phyloP scores from a whole-genome alignment of 2,797 vertebrate genomes.

The Siniperca scherzeri region DNA sequence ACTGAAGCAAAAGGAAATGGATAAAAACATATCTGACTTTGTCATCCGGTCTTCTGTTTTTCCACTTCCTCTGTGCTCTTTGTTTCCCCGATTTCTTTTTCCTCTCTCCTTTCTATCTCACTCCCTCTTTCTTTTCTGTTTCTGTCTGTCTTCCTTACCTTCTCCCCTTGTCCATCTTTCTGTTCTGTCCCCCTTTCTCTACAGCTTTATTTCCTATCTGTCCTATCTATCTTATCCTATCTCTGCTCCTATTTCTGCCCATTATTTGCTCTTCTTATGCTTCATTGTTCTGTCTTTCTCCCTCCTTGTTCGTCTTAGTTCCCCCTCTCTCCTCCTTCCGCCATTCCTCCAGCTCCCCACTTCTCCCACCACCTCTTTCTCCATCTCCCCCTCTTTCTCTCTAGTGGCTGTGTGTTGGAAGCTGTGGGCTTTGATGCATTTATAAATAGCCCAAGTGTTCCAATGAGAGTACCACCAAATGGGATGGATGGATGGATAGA shows the following conservation, averaged over 20 bases:
- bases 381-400: conserved; percentile 49
- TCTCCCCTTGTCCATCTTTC: neutral
- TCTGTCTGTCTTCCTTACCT: conserved; percentile 4
- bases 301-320: neutral
- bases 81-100: conserved; percentile 21
- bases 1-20: conserved; percentile 41
- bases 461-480: conserved; percentile 76
- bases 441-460: conserved; percentile 84
- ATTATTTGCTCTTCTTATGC: neutral
- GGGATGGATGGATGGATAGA: conserved; percentile 74
- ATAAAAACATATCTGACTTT: conserved; percentile 49
- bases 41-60: conserved; percentile 50
- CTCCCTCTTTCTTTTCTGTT: neutral
- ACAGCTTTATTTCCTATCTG: neutral
- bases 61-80: conserved; percentile 28
- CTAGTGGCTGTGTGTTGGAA: conserved; percentile 69
- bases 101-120: conserved; percentile 12
- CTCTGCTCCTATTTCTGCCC: neutral
- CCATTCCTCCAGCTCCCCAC: conserved; percentile 19
- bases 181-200: neutral
- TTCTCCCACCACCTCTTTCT: conserved; percentile 12
- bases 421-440: conserved; percentile 82
- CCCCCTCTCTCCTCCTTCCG: conserved; percentile 20
- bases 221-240: neutral
- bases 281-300: neutral